Evolutionary conservation across 2,888 invertebrate genomes (phyloP), one percentile per base, ranked within the genome.

Genomic region (Exocentrus adspersus): DNA sequence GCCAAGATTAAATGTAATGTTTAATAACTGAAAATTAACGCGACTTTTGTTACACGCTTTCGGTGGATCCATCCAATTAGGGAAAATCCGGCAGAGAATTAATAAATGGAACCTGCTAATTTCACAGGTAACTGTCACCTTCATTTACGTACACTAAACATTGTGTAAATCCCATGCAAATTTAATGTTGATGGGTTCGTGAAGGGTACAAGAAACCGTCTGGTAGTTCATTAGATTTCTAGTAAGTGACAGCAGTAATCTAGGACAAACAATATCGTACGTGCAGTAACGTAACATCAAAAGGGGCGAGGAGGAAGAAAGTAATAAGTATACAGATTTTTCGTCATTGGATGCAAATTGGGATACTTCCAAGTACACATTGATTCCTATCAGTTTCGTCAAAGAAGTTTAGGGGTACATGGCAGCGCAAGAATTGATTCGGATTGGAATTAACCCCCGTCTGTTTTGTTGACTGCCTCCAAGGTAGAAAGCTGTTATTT

Each of bases 221-320:
- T 30, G 42, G 28, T 43, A 54, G 28, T 53, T 37, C 43, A 54
- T 54, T 54, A 16, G 54, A 43, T 54, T 54, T n/a, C 43, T 24
- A 43, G 41, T 54, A 54, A 43, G 43, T 54, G 54, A 54, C 54
- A 54, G 52, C 20, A 10, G 43, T 54, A 54, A 54, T 54, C 43
- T 20, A 43, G 54, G 28, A 17, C 30, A 14, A 28, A 28, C 43
- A 54, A 28, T 43, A 54, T 24, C 3, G 7, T 24, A 24, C 7
- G 7, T 3, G 24, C 24, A 24, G 24, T 24, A 7, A 7, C 24
- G 24, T 3, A 24, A 7, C 7, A n/a, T n/a, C n/a, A n/a, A n/a
- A n/a, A n/a, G n/a, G n/a, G n/a, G n/a, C n/a, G n/a, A n/a, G n/a
- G n/a, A n/a, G n/a, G n/a, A n/a, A n/a, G n/a, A n/a, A n/a, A n/a